Evolutionary conservation across 2,797 vertebrate species (phyloP), one percentile per base, ranked within the genome.

Genomic region (Chelidonichthys spinosus): DNA sequence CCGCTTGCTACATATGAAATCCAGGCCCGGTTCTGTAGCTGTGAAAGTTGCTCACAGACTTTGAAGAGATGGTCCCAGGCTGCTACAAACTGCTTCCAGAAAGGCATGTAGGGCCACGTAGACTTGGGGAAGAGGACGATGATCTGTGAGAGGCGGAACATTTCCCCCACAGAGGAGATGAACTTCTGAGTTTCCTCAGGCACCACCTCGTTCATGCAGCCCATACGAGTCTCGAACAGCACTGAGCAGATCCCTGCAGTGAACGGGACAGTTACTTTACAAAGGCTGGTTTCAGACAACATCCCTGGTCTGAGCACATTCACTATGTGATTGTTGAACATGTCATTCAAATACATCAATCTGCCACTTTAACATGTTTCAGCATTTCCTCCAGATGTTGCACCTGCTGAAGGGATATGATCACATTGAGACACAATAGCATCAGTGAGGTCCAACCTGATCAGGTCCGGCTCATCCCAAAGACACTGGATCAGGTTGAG

Each of bases 111-210:
- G 5, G 94, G 93, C 95, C 94, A 95, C 15, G 56, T 0, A 52
- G 65, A 90, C 74, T 82, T 83, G 5, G 95, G 95, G 72, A 96
- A 94, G 37, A 96, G 87, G 47, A 93, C 1, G 2, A 96, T 0
- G 35, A 95, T 35, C 0, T 61, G 80, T 3, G 95, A 94, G 18
- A 94, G 87, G 0, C 82, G 76, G 40, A 96, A 94, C 94, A 96
- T 95, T 72, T 95, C 93, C n/a, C 94, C 94, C 15, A 96, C 95
- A 0, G 94, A 94, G 69, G 53, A n/a, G 73, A 96, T 95, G 80
- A 95, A 96, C 87, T 92, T 93, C 36, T 92, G 83, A 0, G 95
- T 96, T 62, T 95, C 90, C 64, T 95, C 91, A 0, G 94, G 94
- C 44, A 95, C 60, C 9, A 44, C 63, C n/a, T 94, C 74, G 0